Evolutionary conservation across 2,888 invertebrate species (phyloP), one percentile per base, ranked within the genome.

Genomic region (Plagodis pulveraria): DNA sequence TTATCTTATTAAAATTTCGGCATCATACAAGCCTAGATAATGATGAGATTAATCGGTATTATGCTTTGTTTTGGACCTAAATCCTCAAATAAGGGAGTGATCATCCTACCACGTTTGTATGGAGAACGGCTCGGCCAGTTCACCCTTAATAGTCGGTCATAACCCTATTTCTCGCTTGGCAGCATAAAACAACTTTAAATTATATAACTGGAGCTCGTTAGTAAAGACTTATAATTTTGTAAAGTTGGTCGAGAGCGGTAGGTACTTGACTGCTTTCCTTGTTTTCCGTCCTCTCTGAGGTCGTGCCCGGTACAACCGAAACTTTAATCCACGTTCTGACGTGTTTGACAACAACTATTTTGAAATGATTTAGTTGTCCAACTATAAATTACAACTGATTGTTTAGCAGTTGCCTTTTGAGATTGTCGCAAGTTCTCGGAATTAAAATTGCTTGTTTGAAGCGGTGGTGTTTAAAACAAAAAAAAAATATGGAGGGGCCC

Each of bases 161-260:
- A 40, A 40, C 8, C 6, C 40, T 40, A 5, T 40, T 10, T 42
- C 42, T 42, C 12, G 42, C 5, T 12, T 42, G 42, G 8, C 5
- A 6, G 12, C 42, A 42, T 12, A 42, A 42, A 42, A 12, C 42
- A 12, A 42, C 42, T 12, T 42, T 42, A 12, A 42, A 12, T 42
- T 42, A 10, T 40, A 32, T 32, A 44, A 44, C 45, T 33, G 45
- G n/a, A 9, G 33, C 34, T 45, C 38, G 11, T n/a, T 38, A 22
- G 38, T 40, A 40, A 48, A 58, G 47, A 53, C 44, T 56, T 63
- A 58, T 62, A 60, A 62, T 56, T 56, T 50, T 52, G 43, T 56
- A 40, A 63, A 62, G 62, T 64, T 62, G 34, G 33, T 60, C 35
- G 51, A 56, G 56, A 62, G 60, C 46, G 51, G 54, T 49, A 40